phyloP scores from a whole-genome alignment of 2,888 invertebrate genomes.

The Oscheius onirici region DNA sequence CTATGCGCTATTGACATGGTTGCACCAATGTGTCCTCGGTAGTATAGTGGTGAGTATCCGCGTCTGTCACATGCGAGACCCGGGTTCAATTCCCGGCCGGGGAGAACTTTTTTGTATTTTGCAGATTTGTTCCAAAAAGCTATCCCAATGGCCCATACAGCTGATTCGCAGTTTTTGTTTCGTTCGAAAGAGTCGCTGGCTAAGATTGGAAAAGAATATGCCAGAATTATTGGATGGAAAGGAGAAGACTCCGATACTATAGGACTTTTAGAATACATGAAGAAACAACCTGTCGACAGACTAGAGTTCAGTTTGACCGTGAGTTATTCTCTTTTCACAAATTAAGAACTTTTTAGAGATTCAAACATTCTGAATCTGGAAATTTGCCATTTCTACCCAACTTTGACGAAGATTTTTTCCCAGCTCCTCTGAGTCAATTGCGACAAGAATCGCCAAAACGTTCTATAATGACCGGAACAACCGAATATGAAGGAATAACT shows the following conservation, averaged over 20 bases:
- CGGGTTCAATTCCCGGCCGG: conserved; percentile 17
- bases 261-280: conserved; percentile 38
- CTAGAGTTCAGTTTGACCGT: conserved; percentile 51
- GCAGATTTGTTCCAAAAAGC: conserved; percentile 54
- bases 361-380: conserved; percentile 44
- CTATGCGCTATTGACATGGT: too few species aligned
- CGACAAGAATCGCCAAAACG: conserved; percentile 48
- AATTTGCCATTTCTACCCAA: conserved; percentile 54
- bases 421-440: conserved; percentile 44
- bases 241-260: conserved; percentile 17
- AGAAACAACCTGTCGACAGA: conserved; percentile 37
- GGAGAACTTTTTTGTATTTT: conserved; percentile 9
- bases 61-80: conserved; percentile 70
- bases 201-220: conserved; percentile 43
- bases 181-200: conserved; percentile 41
- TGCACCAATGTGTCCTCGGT: too few species aligned
- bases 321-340: too few species aligned
- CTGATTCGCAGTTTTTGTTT: conserved; percentile 47
- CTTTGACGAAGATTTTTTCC: conserved; percentile 59
- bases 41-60: conserved; percentile 58
- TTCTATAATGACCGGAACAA: conserved; percentile 52
- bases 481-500: conserved; percentile 55
- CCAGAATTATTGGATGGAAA: conserved; percentile 45
- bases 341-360: conserved; percentile 21
- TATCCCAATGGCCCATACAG: conserved; percentile 57